These are phyloP conservation scores for Rhinoderma darwinii DNA, from an alignment of 2,113 vertebrate genomes.

Conservation along the genomic window DNA sequence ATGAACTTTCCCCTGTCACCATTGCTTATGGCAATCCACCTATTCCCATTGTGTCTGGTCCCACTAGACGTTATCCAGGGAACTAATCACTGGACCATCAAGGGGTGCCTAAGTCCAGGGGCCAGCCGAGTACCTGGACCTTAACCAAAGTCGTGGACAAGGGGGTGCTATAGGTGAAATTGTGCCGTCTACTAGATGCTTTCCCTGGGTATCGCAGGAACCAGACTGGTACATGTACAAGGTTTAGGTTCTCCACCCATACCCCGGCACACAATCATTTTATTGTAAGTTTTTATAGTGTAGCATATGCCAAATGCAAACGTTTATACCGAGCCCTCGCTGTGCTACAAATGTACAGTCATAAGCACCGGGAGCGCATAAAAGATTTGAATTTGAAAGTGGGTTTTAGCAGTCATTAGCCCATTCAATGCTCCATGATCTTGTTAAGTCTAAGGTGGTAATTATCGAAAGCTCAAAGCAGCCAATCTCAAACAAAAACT, in stretches of 20 bases:
- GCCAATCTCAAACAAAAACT: constrained; percentile 30
- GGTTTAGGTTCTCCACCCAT: not conserved
- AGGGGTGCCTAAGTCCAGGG: too few species aligned
- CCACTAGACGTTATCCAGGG: too few species aligned
- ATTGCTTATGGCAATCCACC: too few species aligned
- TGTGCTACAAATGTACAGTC: constrained; percentile 18
- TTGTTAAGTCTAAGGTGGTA: constrained; percentile 44
- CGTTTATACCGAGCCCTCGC: not conserved
- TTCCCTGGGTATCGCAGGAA: too few species aligned
- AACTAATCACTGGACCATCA: too few species aligned
- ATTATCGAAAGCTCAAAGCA: constrained; percentile 27
- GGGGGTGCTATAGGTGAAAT: too few species aligned
- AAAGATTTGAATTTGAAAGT: constrained; percentile 4
- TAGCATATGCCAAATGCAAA: not conserved
- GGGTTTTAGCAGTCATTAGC: constrained; percentile 31
- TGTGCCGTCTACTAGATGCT: too few species aligned
- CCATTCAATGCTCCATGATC: constrained; percentile 32
- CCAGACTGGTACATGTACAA: not conserved
- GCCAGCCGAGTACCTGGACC: too few species aligned
- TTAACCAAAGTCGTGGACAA: too few species aligned
- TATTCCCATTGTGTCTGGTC: too few species aligned
- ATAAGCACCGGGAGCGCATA: constrained; percentile 18
- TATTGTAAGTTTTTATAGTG: not conserved
- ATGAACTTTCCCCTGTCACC: too few species aligned
- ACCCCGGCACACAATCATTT: not conserved